phyloP scores from a whole-genome alignment of 2,888 invertebrate species.

The Tigriopus californicus region DNA sequence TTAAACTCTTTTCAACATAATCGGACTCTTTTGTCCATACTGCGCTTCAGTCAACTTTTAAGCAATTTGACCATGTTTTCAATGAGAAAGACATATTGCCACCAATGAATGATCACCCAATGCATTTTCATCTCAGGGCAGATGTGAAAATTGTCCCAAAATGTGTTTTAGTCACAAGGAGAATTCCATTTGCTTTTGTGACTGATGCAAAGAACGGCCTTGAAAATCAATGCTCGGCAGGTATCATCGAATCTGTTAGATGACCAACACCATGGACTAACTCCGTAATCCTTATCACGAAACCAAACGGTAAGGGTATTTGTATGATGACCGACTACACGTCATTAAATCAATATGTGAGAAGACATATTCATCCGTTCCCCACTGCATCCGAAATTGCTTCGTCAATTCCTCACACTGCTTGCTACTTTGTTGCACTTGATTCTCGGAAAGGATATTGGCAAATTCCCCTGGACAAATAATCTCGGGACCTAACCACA shows the following conservation, averaged over 20 bases:
- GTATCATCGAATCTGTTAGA: background rate
- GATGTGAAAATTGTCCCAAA: background rate
- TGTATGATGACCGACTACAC: background rate
- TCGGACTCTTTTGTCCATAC: too few species aligned
- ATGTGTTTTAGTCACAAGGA: background rate
- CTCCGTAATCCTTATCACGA: background rate
- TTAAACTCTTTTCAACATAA: too few species aligned
- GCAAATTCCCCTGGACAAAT: background rate
- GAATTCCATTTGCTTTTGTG: background rate
- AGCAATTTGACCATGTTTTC: too few species aligned
- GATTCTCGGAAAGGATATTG: background rate
- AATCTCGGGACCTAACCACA: background rate
- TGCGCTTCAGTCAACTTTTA: too few species aligned
- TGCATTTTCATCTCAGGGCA: background rate
- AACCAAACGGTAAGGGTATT: background rate
- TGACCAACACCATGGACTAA: background rate
- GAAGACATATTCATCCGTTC: background rate
- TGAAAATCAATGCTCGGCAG: background rate
- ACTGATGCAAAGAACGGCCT: too few species aligned
- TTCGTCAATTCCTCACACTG: background rate
- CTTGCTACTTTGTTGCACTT: background rate
- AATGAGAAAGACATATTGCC: too few species aligned
- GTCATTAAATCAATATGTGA: background rate
- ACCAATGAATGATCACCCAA: background rate
- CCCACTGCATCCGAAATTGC: background rate